Conservation (phyloP, 2,888 invertebrate species). For the Aleiodes leptofemur region DNA sequence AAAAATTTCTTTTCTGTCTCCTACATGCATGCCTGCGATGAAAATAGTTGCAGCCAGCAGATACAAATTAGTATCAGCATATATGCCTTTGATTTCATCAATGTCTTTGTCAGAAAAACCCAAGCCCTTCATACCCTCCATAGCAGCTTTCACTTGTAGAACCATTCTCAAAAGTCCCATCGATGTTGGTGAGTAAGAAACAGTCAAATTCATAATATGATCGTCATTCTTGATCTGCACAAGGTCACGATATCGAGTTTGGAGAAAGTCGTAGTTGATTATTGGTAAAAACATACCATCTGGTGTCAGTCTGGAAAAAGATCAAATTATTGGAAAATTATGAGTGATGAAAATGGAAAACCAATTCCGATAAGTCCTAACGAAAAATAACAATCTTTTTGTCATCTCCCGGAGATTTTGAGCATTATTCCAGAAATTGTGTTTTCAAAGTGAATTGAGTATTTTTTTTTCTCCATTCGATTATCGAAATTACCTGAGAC, state of each 20-base stretch:
- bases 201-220: slow-evolving; percentile 81
- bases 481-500: slow-evolving; percentile 76
- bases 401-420: no score
- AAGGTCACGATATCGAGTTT: slow-evolving; percentile 86
- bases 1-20: slow-evolving; percentile 66
- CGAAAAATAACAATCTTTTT: no score
- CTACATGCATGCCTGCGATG: slow-evolving; percentile 95
- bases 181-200: slow-evolving; percentile 85
- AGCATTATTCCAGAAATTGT: no score
- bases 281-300: slow-evolving; percentile 86
- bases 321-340: not conserved
- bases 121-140: slow-evolving; percentile 82
- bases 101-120: slow-evolving; percentile 96
- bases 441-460: no score
- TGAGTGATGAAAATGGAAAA: slow-evolving; percentile 29
- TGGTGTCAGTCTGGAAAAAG: slow-evolving; percentile 54
- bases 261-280: slow-evolving; percentile 88
- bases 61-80: slow-evolving; percentile 96
- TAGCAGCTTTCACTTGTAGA: slow-evolving; percentile 85
- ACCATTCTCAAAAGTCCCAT: slow-evolving; percentile 88
- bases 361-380: not conserved
- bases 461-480: no score
- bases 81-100: slow-evolving; percentile 97
- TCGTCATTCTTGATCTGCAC: slow-evolving; percentile 80
- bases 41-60: slow-evolving; percentile 92